Base-by-base conservation (phyloP, 1,140 invertebrate species). In the Helicoverpa armigera region DNA sequence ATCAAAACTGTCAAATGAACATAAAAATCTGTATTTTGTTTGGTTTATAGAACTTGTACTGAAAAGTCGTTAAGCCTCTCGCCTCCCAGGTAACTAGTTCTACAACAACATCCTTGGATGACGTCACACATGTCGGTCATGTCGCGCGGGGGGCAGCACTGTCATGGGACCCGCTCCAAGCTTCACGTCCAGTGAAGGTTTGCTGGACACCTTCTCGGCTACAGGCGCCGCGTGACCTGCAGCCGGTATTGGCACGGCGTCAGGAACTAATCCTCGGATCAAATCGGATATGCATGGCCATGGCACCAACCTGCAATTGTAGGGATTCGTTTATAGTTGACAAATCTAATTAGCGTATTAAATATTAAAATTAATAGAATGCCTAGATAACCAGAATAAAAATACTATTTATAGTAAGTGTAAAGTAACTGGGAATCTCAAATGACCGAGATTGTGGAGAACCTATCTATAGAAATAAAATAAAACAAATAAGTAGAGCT, bases 221-320 rank as follows among this genome's bases (percentile, higher is more conserved):
- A 48, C 31, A n/a, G 74, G 58, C 43, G 65, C n/a, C 16, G 43
- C 1, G 13, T 54, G 35, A 48, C 31, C n/a, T 23, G 74, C 70
- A 31, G 61, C n/a, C 11, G 88, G 81, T 1, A 83, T 69, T 0
- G 97, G 97, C 16, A 95, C 94, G 10, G 96, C 96, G 86, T 97
- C 97, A 11, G 95, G 96, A 18, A 97, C 96, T 23, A 97, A 83
- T n/a, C 95, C 95, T 35, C 96, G 95, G 58, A 97, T 91, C 81
- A 97, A 92, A 89, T 96, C 96, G 0, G 95, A 95, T 60, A 95
- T 91, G 80, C 96, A 97, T 18, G 94, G 91, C 96, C 96, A 97
- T 18, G 97, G 97, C 82, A 97, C 96, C 48, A 97, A 86, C 96
- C 97, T 97, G 90, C 16, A 94, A 95, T 85, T 72, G 18, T n/a